Evolutionary conservation across 2,113 vertebrate genomes (phyloP), one percentile per base, ranked within the genome.

Genomic region (Colinus virginianus): DNA sequence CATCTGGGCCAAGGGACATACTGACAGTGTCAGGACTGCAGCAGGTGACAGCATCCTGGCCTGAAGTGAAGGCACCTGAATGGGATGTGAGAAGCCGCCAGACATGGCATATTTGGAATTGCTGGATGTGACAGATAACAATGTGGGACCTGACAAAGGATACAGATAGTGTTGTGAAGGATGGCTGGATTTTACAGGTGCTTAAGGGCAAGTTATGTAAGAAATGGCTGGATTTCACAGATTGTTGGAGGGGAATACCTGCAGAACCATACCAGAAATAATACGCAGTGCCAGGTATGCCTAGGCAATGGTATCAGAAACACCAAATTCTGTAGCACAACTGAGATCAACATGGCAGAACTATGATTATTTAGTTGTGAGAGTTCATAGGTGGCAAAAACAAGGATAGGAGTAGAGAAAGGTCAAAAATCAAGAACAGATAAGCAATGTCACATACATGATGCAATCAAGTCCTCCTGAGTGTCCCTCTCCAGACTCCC

Each of bases 391-490:
- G 7, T 59, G 20, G 9, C 46, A 86, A 87, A 87, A 70, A 5
- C 4, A 88, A 3, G 5, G 30, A 34, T 10, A 64, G 72, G 15
- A 56, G 18, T 2, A 77, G 21, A 74, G 38, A 75, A 28, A 74
- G 25, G 19, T 53, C 49, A 88, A 78, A 6, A 86, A 81, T 55
- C 28, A 71, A 7, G 11, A 40, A 61, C 55, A 86, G 13, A 13
- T 64, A 82, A 32, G 16, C 45, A 61, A 36, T 74, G 32, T 46
- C 80, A 49, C 49, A 11, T 8, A 34, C 62, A 51, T 63, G 19
- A 10, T 56, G 23, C 23, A 69, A 74, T 6, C 0, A 0, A 7
- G 16, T 11, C 13, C 86, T 46, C 38, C 42, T 0, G 2, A 5
- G 26, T 20, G 6, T 40, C 19, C 6, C 11, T 58, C 22, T 55